Evolutionary conservation across 2,113 vertebrate species (phyloP).

Genomic region (Empidonax traillii): DNA sequence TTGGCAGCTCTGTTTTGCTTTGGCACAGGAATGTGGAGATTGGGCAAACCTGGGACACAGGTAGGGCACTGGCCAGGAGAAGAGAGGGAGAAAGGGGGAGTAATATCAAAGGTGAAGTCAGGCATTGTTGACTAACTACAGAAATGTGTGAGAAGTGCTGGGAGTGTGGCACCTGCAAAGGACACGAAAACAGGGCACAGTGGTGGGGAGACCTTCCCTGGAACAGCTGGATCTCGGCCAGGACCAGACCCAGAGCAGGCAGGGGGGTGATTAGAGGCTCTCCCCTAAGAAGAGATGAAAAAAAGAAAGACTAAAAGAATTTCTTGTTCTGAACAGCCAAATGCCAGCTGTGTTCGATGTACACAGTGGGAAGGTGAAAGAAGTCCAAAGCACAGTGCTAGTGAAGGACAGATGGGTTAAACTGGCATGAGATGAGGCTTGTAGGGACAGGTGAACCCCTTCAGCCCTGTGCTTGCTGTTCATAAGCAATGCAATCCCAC

Average conservation of each 20-base stretch:
- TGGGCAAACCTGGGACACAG: neutral
- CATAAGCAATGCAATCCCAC: neutral
- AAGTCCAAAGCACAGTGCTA: neutral
- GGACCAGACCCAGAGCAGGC: neutral
- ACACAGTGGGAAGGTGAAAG: neutral
- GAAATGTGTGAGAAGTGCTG: neutral
- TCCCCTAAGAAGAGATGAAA: neutral
- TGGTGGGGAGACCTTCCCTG: neutral
- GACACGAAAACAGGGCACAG: neutral
- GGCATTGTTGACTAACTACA: neutral
- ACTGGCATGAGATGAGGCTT: fast-evolving
- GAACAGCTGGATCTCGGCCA: neutral
- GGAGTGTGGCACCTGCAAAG: neutral
- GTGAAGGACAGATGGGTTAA: neutral
- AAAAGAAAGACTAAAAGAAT: neutral
- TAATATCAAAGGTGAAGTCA: neutral
- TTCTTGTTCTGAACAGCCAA: neutral
- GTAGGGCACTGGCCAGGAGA: neutral
- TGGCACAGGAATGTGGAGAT: neutral
- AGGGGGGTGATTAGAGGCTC: neutral
- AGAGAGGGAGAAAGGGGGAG: neutral
- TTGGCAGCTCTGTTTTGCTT: neutral
- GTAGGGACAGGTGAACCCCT: neutral
- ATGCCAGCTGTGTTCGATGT: neutral
- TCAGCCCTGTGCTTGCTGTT: neutral